Percentiles rank a stretch among this genome's conserved stretches.
Evolutionary conservation across 1,140 invertebrate genomes (phyloP).

Genomic region (Hyles vespertilio): DNA sequence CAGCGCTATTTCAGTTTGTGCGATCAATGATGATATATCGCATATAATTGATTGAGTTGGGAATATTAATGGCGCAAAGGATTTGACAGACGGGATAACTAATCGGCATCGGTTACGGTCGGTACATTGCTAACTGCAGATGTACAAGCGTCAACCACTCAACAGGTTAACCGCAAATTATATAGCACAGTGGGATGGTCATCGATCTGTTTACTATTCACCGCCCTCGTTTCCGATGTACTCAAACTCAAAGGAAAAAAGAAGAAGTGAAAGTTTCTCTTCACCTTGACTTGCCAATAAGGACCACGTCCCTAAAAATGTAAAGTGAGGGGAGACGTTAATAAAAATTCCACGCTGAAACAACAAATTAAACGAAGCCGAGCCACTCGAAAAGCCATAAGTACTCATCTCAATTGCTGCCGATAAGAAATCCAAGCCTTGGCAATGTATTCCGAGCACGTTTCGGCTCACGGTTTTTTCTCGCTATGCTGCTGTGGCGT

Average conservation of each 20-base stretch:
- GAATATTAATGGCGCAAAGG: too few relatives aligned
- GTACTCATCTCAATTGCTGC: conserved; percentile 75
- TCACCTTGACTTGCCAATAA: conserved; percentile 47
- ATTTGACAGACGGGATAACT: conserved; percentile 14
- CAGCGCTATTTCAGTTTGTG: too few relatives aligned
- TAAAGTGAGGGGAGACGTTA: conserved; percentile 67
- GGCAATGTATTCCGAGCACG: conserved; percentile 70
- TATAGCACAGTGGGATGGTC: conserved; percentile 9
- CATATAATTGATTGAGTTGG: too few relatives aligned
- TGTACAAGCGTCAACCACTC: conserved; percentile 11
- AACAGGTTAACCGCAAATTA: conserved; percentile 26
- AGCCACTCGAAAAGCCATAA: conserved; percentile 75
- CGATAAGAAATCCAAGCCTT: conserved; percentile 74
- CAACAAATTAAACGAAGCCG: conserved; percentile 75
- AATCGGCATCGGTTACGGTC: conserved; percentile 4
- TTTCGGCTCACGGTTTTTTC: conserved; percentile 70
- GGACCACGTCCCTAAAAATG: conserved; percentile 48
- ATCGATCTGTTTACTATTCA: conserved; percentile 25
- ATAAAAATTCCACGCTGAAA: conserved; percentile 74
- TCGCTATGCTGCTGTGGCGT: conserved; percentile 62
- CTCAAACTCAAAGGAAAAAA: conserved; percentile 29
- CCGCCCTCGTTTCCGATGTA: conserved; percentile 3
- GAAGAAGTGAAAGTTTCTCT: conserved; percentile 36
- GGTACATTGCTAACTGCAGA: not conserved
- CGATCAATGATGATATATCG: too few relatives aligned